These are phyloP conservation scores for Notolabrus celidotus DNA, from an alignment of 2,797 vertebrate species.

Conservation along the genomic window DNA sequence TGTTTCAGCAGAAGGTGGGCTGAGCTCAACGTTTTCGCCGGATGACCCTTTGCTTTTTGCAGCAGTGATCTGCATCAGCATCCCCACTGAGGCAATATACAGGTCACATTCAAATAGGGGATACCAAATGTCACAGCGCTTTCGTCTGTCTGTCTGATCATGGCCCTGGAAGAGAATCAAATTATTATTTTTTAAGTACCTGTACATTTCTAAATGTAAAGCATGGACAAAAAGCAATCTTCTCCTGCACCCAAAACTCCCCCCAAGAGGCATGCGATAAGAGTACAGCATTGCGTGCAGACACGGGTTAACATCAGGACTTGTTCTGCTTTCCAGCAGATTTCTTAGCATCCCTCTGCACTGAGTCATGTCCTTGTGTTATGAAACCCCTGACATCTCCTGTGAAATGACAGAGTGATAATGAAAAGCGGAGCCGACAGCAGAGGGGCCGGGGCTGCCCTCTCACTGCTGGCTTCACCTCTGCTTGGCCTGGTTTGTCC, in stretches of 20 bases:
- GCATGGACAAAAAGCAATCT: background rate
- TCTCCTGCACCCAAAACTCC: background rate
- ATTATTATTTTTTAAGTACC: background rate
- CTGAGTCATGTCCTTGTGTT: conserved; percentile 49
- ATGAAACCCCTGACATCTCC: conserved; percentile 59
- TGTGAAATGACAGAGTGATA: conserved; percentile 56
- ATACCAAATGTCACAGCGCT: too few species aligned
- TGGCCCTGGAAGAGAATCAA: background rate
- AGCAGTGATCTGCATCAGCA: too few species aligned
- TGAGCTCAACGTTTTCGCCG: background rate
- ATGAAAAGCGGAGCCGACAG: conserved; percentile 70
- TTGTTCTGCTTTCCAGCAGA: conserved; percentile 28
- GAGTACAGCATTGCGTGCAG: background rate
- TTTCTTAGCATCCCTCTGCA: conserved; percentile 45
- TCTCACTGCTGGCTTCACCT: conserved; percentile 47
- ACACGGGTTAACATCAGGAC: conserved; percentile 26
- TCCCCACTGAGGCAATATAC: too few species aligned
- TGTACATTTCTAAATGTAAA: background rate
- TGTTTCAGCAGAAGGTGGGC: too few species aligned
- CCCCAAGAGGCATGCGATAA: background rate
- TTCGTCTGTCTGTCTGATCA: background rate
- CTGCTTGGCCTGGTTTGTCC: conserved; percentile 38
- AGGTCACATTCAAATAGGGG: background rate
- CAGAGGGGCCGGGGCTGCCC: conserved; percentile 36
- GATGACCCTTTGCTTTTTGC: background rate